phyloP scores from a whole-genome alignment of 2,888 invertebrate species.

The Subacronicta megacephala region DNA sequence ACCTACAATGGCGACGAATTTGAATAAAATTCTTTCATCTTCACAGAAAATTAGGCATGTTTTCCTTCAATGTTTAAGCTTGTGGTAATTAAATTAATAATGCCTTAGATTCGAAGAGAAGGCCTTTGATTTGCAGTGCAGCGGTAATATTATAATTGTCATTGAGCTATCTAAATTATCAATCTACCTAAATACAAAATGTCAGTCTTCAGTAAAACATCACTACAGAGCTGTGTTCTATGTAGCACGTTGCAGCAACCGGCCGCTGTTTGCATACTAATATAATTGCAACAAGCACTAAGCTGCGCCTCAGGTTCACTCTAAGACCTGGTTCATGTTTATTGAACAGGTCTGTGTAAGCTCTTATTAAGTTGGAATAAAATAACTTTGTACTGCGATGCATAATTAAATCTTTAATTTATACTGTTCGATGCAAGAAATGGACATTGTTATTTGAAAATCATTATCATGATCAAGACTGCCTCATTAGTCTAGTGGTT shows the following conservation, averaged over 20 bases:
- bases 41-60: too few relatives aligned
- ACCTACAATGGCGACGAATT: too few relatives aligned
- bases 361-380: constrained; percentile 6
- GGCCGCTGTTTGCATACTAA: constrained; percentile 42
- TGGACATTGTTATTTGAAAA: background rate
- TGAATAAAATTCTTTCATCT: too few relatives aligned
- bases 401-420: background rate
- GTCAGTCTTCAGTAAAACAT: background rate
- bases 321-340: constrained; percentile 40
- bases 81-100: too few relatives aligned
- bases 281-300: constrained; percentile 42
- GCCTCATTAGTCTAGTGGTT: too few relatives aligned
- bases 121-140: too few relatives aligned
- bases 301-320: constrained; percentile 20
- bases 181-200: background rate
- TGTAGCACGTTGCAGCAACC: constrained; percentile 33
- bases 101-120: too few relatives aligned
- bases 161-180: too few relatives aligned
- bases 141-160: too few relatives aligned
- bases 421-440: background rate
- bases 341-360: constrained; percentile 33
- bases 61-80: too few relatives aligned
- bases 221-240: background rate
- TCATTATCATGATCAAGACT: too few relatives aligned
- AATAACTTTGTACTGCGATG: background rate